Conservation (phyloP, 1,140 invertebrate species). For the Dendroctonus valens region DNA sequence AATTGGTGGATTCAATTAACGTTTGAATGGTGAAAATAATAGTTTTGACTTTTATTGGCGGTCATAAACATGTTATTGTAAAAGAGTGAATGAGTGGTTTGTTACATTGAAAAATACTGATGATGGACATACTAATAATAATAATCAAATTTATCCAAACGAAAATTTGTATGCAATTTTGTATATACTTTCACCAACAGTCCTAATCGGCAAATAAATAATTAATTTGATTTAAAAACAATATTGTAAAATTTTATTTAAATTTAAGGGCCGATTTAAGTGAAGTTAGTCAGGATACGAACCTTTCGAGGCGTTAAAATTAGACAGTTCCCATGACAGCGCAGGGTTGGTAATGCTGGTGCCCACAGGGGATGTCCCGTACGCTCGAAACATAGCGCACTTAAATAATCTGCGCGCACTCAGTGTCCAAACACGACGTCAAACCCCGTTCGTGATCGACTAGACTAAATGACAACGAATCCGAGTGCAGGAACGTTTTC, state of each 20-base stretch:
- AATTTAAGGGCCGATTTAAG: not conserved
- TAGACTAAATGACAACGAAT: conserved; percentile 33
- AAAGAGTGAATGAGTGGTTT: too few species aligned
- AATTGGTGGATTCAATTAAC: conserved; percentile 6
- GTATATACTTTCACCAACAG: too few species aligned
- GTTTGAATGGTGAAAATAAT: too few species aligned
- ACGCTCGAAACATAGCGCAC: conserved; percentile 47
- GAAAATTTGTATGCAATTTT: too few species aligned
- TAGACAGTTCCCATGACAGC: conserved; percentile 39
- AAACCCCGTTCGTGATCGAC: conserved; percentile 25
- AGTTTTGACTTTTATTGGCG: too few species aligned
- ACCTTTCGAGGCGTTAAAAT: conserved; percentile 37
- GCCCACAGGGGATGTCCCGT: conserved; percentile 45
- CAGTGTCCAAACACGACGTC: conserved; percentile 9
- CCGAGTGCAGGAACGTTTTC: conserved; percentile 25
- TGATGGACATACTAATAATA: too few species aligned
- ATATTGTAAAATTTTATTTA: not conserved
- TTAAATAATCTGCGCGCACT: conserved; percentile 27
- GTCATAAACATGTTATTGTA: too few species aligned
- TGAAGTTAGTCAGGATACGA: conserved; percentile 13
- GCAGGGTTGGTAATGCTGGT: conserved; percentile 35
- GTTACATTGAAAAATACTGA: too few species aligned
- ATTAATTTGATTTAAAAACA: not conserved
- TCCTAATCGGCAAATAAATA: not conserved
- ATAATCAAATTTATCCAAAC: too few species aligned